These are phyloP conservation scores for Beroe forskalii DNA, from an alignment of 37 sponge, comb jelly and placozoan genomes.

Conservation along the genomic window DNA sequence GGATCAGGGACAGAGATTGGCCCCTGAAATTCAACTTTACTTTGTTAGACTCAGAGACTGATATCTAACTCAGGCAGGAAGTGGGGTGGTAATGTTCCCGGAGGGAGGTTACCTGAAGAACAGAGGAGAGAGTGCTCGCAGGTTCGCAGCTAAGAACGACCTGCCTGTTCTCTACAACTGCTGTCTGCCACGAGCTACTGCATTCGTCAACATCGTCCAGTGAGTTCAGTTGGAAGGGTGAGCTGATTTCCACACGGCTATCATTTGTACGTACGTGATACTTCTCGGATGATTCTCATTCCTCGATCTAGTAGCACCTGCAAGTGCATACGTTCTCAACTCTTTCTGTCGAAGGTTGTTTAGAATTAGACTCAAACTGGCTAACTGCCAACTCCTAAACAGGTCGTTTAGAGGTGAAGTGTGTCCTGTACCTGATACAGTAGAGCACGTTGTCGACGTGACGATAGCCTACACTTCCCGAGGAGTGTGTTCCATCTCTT, in stretches of 20 bases:
- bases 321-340: too few species aligned
- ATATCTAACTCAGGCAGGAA: background rate
- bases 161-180: conserved; percentile 31
- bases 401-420: conserved; percentile 15
- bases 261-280: too few species aligned
- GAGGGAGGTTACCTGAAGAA: conserved; percentile 47
- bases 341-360: too few species aligned
- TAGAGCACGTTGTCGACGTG: background rate
- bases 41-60: too few species aligned
- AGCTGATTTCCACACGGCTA: too few species aligned
- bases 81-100: conserved; percentile 5
- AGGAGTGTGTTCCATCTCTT: too few species aligned
- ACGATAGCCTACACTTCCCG: background rate
- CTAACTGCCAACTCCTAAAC: too few species aligned
- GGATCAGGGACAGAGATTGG: too few species aligned
- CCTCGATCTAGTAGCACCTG: too few species aligned
- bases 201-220: background rate
- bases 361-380: too few species aligned
- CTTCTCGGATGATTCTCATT: too few species aligned
- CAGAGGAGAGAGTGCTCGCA: conserved; percentile 24
- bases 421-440: background rate
- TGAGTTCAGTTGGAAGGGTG: background rate
- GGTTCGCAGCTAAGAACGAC: background rate
- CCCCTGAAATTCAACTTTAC: too few species aligned
- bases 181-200: background rate